A percentile compares a stretch with the other conserved stretches of the same genome.
Conservation (phyloP, 2,888 invertebrate genomes). For the Stramonita haemastoma region DNA sequence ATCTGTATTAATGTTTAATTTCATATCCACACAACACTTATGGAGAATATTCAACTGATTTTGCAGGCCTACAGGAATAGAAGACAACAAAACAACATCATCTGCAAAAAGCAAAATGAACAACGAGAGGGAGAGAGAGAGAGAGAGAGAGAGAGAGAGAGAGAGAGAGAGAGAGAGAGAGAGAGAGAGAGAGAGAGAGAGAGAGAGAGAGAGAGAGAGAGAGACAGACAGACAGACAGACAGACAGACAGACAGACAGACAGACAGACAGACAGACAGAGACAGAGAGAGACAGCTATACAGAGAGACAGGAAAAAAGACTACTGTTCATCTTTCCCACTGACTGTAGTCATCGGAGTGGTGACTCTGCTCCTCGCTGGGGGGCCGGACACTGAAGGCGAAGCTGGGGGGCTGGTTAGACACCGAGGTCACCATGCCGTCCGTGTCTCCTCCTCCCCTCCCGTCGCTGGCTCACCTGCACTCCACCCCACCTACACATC, state of each 20-base stretch:
- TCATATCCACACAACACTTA: too few species aligned
- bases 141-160: not conserved
- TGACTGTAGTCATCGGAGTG: conserved; percentile 51
- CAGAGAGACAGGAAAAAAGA: conserved; percentile 10
- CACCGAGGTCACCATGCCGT: conserved; percentile 32
- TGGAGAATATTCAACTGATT: too few species aligned
- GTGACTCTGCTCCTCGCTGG: conserved; percentile 61
- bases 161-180: not conserved
- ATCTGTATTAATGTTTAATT: too few species aligned
- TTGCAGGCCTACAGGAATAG: too few species aligned
- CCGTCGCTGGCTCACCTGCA: conserved; percentile 32
- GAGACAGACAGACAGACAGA: not conserved
- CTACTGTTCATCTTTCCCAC: too few species aligned
- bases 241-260: not conserved
- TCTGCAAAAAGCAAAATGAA: too few species aligned
- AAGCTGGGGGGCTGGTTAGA: conserved; percentile 66
- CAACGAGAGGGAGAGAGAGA: not conserved
- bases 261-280: conserved; percentile 23
- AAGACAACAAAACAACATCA: too few species aligned
- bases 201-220: conserved; percentile 2
- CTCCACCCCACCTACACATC: not conserved
- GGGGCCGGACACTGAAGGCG: conserved; percentile 67
- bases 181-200: conserved; percentile 12
- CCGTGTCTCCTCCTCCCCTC: conserved; percentile 45
- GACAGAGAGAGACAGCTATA: not conserved